Conservation (phyloP, 2,888 invertebrate genomes). For the Mimas tiliae region DNA sequence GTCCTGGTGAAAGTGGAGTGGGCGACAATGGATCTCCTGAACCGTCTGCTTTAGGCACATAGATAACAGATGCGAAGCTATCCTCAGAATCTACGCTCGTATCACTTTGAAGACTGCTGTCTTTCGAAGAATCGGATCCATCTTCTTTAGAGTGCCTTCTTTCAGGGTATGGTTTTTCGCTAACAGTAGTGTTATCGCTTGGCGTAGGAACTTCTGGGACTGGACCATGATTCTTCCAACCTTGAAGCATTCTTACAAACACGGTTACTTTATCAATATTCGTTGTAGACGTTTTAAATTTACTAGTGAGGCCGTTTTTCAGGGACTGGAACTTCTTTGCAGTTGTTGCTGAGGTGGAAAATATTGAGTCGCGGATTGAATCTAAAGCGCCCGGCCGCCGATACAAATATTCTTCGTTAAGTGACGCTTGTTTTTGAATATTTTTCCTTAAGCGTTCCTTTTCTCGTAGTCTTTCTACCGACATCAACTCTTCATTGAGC, state of each 20-base stretch:
- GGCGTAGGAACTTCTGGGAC: slow-evolving; percentile 76
- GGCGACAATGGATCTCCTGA: slow-evolving; percentile 85
- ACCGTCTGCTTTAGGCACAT: slow-evolving; percentile 92
- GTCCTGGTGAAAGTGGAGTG: slow-evolving; percentile 85
- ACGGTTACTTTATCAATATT: slow-evolving; percentile 93
- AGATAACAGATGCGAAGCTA: slow-evolving; percentile 96
- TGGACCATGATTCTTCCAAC: slow-evolving; percentile 88
- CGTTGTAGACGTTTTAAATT: slow-evolving; percentile 92
- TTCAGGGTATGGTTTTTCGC: slow-evolving; percentile 82
- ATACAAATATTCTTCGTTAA: slow-evolving; percentile 94
- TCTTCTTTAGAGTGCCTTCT: slow-evolving; percentile 93
- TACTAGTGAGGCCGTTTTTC: slow-evolving; percentile 92
- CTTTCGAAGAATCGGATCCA: slow-evolving; percentile 94
- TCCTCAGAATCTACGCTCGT: slow-evolving; percentile 97
- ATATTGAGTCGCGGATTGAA: slow-evolving; percentile 89
- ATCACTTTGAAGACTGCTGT: slow-evolving; percentile 96
- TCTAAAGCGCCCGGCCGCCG: slow-evolving; percentile 87
- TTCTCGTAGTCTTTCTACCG: slow-evolving; percentile 92
- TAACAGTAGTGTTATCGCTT: slow-evolving; percentile 73
- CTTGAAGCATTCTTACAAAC: slow-evolving; percentile 93
- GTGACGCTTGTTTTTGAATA: slow-evolving; percentile 94
- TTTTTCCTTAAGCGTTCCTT: slow-evolving; percentile 92
- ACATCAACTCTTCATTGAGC: slow-evolving; percentile 95
- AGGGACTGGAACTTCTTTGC: slow-evolving; percentile 91
- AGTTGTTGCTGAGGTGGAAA: slow-evolving; percentile 88